phyloP scores from a whole-genome alignment of 2,797 vertebrate species.

The Varecia variegata region DNA sequence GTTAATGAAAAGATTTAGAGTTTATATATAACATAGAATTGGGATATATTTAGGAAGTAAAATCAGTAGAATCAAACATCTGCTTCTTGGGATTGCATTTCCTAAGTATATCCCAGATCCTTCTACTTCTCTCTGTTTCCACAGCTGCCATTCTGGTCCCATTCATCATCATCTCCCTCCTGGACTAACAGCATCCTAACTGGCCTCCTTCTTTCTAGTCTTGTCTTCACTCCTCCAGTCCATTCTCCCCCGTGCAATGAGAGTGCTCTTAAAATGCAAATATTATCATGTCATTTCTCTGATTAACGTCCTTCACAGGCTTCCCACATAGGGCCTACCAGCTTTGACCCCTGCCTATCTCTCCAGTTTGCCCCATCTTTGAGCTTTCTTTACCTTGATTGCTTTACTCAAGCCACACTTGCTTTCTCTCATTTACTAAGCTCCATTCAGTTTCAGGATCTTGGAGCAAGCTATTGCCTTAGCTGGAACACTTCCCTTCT shows the following conservation, averaged over 20 bases:
- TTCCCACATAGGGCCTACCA: background rate
- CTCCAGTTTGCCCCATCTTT: background rate
- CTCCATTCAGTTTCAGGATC: background rate
- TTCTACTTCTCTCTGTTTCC: background rate
- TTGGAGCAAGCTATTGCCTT: background rate
- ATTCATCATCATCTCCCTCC: background rate
- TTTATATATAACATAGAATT: background rate
- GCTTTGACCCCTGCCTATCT: background rate
- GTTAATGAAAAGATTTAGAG: background rate
- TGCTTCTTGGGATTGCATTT: background rate
- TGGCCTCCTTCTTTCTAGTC: background rate
- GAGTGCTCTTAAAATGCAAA: background rate
- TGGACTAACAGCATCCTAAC: background rate
- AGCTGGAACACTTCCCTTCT: background rate
- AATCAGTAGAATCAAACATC: background rate
- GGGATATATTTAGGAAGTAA: background rate
- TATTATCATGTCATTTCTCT: background rate
- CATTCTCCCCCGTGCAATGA: background rate
- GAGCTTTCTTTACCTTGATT: background rate
- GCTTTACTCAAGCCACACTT: background rate
- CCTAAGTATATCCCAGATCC: background rate
- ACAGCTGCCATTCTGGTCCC: background rate
- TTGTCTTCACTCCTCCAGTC: background rate
- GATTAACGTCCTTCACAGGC: background rate
- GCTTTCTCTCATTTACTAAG: background rate